A percentile compares a stretch with the other conserved stretches of the same genome.
These are phyloP conservation scores for Chionis minor DNA, from an alignment of 2,113 vertebrate species.

Conservation along the genomic window DNA sequence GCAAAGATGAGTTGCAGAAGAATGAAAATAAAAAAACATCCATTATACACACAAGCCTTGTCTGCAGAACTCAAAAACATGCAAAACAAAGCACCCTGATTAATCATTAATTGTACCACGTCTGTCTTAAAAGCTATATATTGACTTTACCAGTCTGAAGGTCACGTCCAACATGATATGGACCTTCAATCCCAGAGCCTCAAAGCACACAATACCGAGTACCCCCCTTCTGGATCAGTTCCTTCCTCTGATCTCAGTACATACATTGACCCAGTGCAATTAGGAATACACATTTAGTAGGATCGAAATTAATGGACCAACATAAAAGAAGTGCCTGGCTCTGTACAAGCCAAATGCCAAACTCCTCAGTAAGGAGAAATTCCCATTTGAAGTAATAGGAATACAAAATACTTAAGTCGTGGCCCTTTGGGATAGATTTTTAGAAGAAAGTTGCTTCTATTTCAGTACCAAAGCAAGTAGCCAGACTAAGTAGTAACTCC, in stretches of 20 bases:
- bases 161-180: conserved; percentile 31
- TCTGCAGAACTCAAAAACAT: conserved; percentile 49
- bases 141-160: not conserved
- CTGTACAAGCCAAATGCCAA: not conserved
- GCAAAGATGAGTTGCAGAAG: conserved; percentile 54
- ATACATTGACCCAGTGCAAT: conserved; percentile 21
- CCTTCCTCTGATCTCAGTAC: conserved; percentile 38
- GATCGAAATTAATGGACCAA: not conserved
- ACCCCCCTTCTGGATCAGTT: not conserved
- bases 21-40: conserved; percentile 66
- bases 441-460: not conserved
- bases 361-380: not conserved
- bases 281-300: not conserved
- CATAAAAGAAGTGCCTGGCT: not conserved
- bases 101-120: conserved; percentile 23
- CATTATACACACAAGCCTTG: conserved; percentile 38
- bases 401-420: not conserved
- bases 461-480: not conserved
- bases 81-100: conserved; percentile 42
- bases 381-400: not conserved
- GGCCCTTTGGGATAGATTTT: not conserved
- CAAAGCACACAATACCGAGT: not conserved
- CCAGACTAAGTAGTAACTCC: not conserved
- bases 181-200: conserved; percentile 8
- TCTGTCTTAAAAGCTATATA: conserved; percentile 12